Percentiles rank a stretch among this genome's conserved stretches.
Evolutionary conservation across 2,888 invertebrate genomes (phyloP).

Genomic region (Caenorhabditis panamensis): DNA sequence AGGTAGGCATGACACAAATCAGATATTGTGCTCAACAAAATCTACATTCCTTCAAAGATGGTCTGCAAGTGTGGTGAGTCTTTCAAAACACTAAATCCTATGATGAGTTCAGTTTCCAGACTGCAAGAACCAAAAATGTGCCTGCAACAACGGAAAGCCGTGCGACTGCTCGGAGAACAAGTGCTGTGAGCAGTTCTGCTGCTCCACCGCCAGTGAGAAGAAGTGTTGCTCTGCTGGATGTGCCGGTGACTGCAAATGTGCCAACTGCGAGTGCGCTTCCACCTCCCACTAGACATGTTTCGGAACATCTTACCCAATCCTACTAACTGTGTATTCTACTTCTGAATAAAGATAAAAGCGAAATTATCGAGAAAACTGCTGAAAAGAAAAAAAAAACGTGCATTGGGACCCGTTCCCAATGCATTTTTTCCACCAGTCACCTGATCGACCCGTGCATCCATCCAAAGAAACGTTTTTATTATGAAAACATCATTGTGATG

Average conservation of each 20-base stretch:
- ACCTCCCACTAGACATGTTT: neutral
- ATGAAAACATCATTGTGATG: slow-evolving; percentile 3
- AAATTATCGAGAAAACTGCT: too few species aligned
- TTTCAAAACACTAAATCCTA: neutral
- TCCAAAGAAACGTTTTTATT: too few species aligned
- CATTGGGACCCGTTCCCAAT: too few species aligned
- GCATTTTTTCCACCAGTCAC: too few species aligned
- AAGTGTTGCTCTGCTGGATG: slow-evolving; percentile 49
- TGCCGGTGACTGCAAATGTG: slow-evolving; percentile 43
- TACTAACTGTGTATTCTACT: neutral
- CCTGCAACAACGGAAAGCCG: slow-evolving; percentile 41
- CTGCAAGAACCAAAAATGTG: slow-evolving; percentile 50
- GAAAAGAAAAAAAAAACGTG: too few species aligned
- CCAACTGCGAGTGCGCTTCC: slow-evolving; percentile 38
- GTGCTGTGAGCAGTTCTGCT: slow-evolving; percentile 53
- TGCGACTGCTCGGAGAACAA: slow-evolving; percentile 46
- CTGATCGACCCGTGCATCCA: too few species aligned
- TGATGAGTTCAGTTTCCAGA: slow-evolving; percentile 20
- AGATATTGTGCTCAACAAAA: neutral
- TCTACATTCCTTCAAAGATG: slow-evolving; percentile 6
- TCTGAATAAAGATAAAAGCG: neutral
- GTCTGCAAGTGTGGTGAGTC: slow-evolving; percentile 57
- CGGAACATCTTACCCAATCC: neutral
- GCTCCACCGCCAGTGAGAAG: slow-evolving; percentile 47
- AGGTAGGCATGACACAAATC: neutral